Evolutionary conservation across 1,140 invertebrate genomes (phyloP), one percentile per base, ranked within the genome.

Genomic region (Zaprionus ghesquierei): DNA sequence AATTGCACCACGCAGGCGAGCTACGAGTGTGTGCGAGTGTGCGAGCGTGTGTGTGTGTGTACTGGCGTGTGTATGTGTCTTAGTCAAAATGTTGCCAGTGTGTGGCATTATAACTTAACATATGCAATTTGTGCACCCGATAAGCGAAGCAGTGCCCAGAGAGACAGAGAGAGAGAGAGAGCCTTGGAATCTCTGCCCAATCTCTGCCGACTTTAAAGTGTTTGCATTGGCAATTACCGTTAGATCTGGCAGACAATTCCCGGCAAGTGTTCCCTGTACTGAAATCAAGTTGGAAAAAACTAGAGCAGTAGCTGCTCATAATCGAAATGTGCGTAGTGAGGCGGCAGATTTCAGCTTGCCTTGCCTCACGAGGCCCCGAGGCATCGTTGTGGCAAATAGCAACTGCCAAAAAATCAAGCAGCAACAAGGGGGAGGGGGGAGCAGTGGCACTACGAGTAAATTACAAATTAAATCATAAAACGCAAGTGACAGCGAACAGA

Each of bases 401-500:
- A 84, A 86, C 81, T 85, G 73, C 65, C 73, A 68, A 77, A 76
- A 84, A 71, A 74, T 6, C 31, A 44, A 68, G 58, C 49, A 60
- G 31, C 25, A 25, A 5, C 25, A 8, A 9, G 54, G 55, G 41
- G 23, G 49, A 18, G 20, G 29, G 20, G 20, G 31, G 50, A 35
- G 33, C 29, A 51, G 59, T 12, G 58, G 69, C 75, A 66, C 82
- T 82, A 54, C 79, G 82, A 87, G 82, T 89, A 89, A 89, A 89
- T 89, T 89, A 89, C 84, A 89, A 89, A 89, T 89, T 89, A 89
- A 89, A 89, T 89, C 84, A 89, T 89, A 89, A 89, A 89, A 89
- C 84, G 84, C 85, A 89, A 89, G 84, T 89, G 84, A 89, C 84
- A 89, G 84, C 74, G 84, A 75, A 62, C 85, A 89, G 84, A 69